Base-by-base conservation (phyloP, 2,888 invertebrate genomes). In the Rhamphomyia laevipes region DNA sequence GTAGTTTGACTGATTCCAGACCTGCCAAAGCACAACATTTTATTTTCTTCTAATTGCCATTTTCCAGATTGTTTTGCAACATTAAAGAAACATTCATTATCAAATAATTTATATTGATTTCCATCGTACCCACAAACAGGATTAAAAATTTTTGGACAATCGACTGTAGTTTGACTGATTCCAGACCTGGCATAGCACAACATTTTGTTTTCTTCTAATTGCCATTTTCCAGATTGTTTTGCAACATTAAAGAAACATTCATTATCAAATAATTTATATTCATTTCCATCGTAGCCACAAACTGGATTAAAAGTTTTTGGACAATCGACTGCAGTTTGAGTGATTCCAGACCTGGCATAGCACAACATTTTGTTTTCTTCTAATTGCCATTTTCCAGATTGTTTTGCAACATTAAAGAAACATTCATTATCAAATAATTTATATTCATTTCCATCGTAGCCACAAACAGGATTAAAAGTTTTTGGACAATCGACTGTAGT, bases 41-140 rank as follows among this genome's bases (percentile, higher is more conserved):
- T 4, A 9, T 17, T 18, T 4, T 13, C 13, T 18, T 11, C 40
- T 18, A 40, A 4, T 40, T 4, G 18, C 18, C 18, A 18, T 6
- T 12, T 10, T 40, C 40, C 12, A 2, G 4, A 4, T 40, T 40
- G 33, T 9, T 42, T 18, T 42, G 16, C 21, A 15, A 16, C 2
- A 17, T 42, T n/a, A 4, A 35, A 35, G 7, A 35, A n/a, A 16
- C 53, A 53, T 3, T 23, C 11, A 40, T 38, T 53, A 7, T 44
- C 37, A 43, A 53, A 53, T n/a, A 51, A 51, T 13, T 13, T 41
- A 1, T n/a, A 42, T 12, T 42, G 23, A 11, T 42, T 33, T 12
- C 47, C 38, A 17, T 45, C 45, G 3, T 37, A 12, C 1, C 38
- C 53, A 45, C 51, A 53, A 21, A 53, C 35, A 10, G 45, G 49